These are phyloP conservation scores for Leptothorax acervorum DNA, from an alignment of 2,888 invertebrate species.

Conservation along the genomic window DNA sequence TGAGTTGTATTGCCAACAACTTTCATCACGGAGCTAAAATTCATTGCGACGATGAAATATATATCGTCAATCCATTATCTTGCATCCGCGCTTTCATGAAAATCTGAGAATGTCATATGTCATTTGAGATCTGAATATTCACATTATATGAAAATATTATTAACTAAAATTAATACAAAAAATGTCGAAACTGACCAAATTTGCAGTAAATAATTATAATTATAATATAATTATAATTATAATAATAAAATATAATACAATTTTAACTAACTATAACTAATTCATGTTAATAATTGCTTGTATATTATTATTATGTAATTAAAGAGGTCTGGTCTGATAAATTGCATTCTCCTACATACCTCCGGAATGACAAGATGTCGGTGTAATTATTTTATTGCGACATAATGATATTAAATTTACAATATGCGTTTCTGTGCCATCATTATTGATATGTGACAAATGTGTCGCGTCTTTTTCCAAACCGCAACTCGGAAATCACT, in stretches of 20 bases:
- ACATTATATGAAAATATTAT: not conserved
- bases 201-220: not conserved
- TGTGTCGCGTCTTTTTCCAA: not conserved
- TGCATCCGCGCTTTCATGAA: not conserved
- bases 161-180: not conserved
- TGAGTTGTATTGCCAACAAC: not conserved
- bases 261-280: not conserved
- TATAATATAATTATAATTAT: not conserved
- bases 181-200: not conserved
- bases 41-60: slow-evolving; percentile 24
- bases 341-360: not conserved
- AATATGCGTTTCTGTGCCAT: not conserved
- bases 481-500: slow-evolving; percentile 1
- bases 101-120: not conserved
- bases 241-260: not conserved
- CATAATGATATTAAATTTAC: not conserved
- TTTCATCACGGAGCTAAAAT: slow-evolving; percentile 16
- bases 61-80: slow-evolving; percentile 24
- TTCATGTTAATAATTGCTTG: not conserved
- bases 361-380: not conserved
- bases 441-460: not conserved
- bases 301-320: not conserved
- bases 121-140: not conserved
- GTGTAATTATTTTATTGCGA: not conserved
- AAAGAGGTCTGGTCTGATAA: not conserved